Conservation (phyloP, 1,140 invertebrate species). For the Atta cephalotes region DNA sequence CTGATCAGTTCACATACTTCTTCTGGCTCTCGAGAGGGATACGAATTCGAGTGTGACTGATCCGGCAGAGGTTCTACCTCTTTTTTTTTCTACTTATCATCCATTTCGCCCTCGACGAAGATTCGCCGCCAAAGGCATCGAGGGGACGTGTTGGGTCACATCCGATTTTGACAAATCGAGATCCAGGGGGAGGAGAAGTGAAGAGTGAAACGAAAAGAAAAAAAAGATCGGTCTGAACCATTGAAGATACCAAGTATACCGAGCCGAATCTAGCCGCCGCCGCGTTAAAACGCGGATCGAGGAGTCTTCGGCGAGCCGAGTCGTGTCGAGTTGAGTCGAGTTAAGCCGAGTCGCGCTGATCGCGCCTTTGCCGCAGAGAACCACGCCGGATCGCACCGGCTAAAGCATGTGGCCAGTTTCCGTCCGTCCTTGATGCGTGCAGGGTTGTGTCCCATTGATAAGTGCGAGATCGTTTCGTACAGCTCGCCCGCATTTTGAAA, state of each 20-base stretch:
- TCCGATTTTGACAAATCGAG: slow-evolving; percentile 34
- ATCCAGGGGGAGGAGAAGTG: neutral
- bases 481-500: neutral
- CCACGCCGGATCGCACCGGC: slow-evolving; percentile 14
- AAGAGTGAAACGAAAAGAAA: neutral
- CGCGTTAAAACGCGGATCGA: neutral
- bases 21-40: neutral
- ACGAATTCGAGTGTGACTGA: slow-evolving; percentile 20
- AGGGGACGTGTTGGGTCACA: neutral
- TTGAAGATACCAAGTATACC: neutral
- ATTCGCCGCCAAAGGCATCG: neutral
- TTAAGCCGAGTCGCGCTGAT: slow-evolving; percentile 1
- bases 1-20: neutral
- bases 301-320: neutral
- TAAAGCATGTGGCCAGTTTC: slow-evolving; percentile 55
- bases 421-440: slow-evolving; percentile 38
- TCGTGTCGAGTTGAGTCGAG: slow-evolving; percentile 2
- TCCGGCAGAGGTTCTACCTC: neutral
- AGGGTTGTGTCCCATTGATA: slow-evolving; percentile 5
- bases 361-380: neutral
- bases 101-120: neutral
- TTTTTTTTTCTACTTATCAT: slow-evolving; percentile 6
- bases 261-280: neutral
- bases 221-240: neutral
- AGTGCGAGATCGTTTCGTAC: neutral